Percentiles rank a stretch among this genome's conserved stretches.
These are phyloP conservation scores for Boulengeromyrus knoepffleri DNA, from an alignment of 2,113 vertebrate genomes.

Conservation along the genomic window DNA sequence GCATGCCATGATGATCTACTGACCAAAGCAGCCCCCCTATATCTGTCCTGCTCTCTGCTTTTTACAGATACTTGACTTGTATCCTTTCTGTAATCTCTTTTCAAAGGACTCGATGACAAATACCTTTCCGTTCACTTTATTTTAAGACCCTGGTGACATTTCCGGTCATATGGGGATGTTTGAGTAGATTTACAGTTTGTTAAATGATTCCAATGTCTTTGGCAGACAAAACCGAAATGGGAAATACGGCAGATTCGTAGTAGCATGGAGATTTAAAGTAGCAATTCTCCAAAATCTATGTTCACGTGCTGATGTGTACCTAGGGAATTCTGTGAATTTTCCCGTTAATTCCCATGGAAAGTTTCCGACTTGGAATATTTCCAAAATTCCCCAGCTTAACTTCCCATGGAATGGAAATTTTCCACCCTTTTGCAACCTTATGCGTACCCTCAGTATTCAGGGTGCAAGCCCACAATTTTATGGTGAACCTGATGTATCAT, in stretches of 20 bases:
- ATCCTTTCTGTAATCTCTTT: background rate
- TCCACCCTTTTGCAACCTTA: too few relatives aligned
- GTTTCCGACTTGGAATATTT: too few relatives aligned
- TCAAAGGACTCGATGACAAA: background rate
- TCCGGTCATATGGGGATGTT: background rate
- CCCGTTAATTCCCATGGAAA: too few relatives aligned
- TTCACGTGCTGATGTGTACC: background rate
- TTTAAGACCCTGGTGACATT: background rate
- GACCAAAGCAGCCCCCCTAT: background rate
- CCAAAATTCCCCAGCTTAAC: too few relatives aligned
- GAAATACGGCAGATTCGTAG: background rate
- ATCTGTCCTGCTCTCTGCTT: background rate
- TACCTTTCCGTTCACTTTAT: background rate
- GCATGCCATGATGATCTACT: background rate
- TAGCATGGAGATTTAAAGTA: background rate
- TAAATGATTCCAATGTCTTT: background rate
- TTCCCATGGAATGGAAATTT: too few relatives aligned
- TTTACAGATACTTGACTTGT: background rate
- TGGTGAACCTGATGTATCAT: background rate
- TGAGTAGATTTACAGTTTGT: background rate
- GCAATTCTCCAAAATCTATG: background rate
- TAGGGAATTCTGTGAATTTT: too few relatives aligned
- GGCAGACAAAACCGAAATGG: background rate
- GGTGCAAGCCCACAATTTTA: background rate
- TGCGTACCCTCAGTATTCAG: background rate